Evolutionary conservation across 2,113 vertebrate species (phyloP), one percentile per base, ranked within the genome.

Genomic region (Seriola aureovittata): DNA sequence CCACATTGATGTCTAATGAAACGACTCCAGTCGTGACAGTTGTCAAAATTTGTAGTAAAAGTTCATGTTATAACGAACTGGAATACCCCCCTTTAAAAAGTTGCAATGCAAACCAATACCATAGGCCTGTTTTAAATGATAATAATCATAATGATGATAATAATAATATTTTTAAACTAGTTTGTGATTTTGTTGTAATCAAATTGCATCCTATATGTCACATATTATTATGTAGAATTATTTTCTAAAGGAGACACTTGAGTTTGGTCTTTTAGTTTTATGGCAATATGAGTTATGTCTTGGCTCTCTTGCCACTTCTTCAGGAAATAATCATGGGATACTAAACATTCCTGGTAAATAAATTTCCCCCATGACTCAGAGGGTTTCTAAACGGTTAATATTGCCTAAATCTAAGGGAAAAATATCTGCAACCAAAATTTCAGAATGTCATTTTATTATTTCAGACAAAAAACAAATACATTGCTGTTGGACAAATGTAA

Each of bases 311-410:
- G 3, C 2, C 0, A 9, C 14, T 42, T 46, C 40, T 57, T 64
- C 50, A 3, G 21, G 23, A 62, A 66, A 14, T n/a, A 50, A 8
- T 21, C 25, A 10, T n/a, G 23, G 2, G n/a, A 71, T n/a, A 5
- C 23, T 58, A 10, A 1, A 70, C 55, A 81, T 83, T 34, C 34
- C 85, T 76, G 88, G 76, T 67, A 81, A 71, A 85, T 55, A 3
- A 34, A 76, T 83, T 78, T 85, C 73, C 57, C 50, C 5, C 9
- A 0, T n/a, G n/a, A 34, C 48, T 38, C 29, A 29, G 29, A 29
- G 29, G 29, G 29, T 29, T 29, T 29, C 29, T 29, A 9, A 71
- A 50, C 21, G 29, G 0, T 8, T 50, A 7, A 21, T 60, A 5
- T 4, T 25, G 12, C 25, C 5, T 54, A 42, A 8, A 48, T 54